Evolutionary conservation across 2,797 vertebrate species (phyloP), one percentile per base, ranked within the genome.

Genomic region (Liasis olivaceus): DNA sequence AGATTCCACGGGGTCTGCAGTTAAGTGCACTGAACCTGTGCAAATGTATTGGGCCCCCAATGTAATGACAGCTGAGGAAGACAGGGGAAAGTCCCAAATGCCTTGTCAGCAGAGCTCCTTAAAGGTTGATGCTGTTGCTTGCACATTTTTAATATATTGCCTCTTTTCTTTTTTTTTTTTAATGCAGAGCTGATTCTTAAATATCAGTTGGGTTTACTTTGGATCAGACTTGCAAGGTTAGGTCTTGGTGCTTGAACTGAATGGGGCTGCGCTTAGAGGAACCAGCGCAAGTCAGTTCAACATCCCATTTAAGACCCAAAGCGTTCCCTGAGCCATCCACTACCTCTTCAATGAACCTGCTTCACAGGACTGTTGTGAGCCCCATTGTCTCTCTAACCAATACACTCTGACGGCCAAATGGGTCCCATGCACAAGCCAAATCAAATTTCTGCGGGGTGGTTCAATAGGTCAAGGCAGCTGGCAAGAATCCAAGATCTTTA

Each of bases 141-240:
- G 26, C 15, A 17, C 24, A 36, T 28, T 77, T 89, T 89, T 89
- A 91, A 88, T n/a, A n/a, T 31, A 77, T 28, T 17, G 9, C 9
- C 28, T 13, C 24, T 5, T 22, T 36, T 36, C n/a, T 36, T 42
- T 42, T 42, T 69, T 69, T 7, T 8, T 77, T 92, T 64, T 31
- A 20, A 28, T 58, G 31, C 47, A 69, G 31, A 69, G 1, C 31
- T 31, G 26, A 36, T 69, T 66, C 81, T 56, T 86, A 86, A 85
- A 92, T 86, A 92, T 92, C 85, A 89, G 63, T 86, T 89, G 11
- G 36, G 9, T 89, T 86, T 58, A 6, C 17, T 72, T 63, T 86
- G 42, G 81, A n/a, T 69, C 22, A 64, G 77, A 12, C 11, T 85
- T 86, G 56, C 31, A 42, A 8, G 36, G 77, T 63, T 20, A 81